These are phyloP conservation scores for Dolichomitus sp. DNA, from an alignment of 2,888 invertebrate species.

Conservation along the genomic window DNA sequence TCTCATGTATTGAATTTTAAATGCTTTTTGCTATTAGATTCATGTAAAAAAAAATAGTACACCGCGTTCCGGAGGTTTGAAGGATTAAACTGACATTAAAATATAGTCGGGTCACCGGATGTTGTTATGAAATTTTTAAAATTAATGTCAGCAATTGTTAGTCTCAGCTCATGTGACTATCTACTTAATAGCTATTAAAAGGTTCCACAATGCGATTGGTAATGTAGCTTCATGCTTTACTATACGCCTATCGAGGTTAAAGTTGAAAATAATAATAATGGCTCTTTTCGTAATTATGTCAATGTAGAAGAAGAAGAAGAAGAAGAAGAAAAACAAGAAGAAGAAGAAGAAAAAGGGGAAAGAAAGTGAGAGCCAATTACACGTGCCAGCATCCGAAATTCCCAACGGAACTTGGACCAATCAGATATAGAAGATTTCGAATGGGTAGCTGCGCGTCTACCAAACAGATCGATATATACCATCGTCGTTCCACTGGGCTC, in stretches of 20 bases:
- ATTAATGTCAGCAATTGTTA: too few relatives aligned
- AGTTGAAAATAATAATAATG: slow-evolving; percentile 21
- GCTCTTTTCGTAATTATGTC: background rate
- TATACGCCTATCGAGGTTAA: slow-evolving; percentile 20
- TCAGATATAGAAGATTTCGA: slow-evolving; percentile 20
- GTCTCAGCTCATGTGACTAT: too few relatives aligned
- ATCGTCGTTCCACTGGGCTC: background rate
- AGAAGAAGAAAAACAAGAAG: slow-evolving; percentile 13
- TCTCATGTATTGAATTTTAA: too few relatives aligned
- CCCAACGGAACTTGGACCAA: slow-evolving; percentile 58
- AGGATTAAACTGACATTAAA: too few relatives aligned
- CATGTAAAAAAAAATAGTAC: too few relatives aligned
- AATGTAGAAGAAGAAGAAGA: slow-evolving; percentile 9
- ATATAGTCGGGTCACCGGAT: too few relatives aligned
- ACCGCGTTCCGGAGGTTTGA: too few relatives aligned
- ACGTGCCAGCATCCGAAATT: slow-evolving; percentile 72
- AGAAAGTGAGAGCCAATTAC: slow-evolving; percentile 70
- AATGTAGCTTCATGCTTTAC: background rate
- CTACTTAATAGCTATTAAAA: background rate
- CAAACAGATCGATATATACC: slow-evolving; percentile 38
- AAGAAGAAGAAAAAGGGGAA: slow-evolving; percentile 20
- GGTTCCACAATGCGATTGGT: background rate
- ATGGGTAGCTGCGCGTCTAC: slow-evolving; percentile 2
- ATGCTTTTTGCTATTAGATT: too few relatives aligned
- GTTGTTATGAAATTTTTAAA: too few relatives aligned